Conservation (phyloP, 2,888 invertebrate genomes). For the Lissonota sp. region DNA sequence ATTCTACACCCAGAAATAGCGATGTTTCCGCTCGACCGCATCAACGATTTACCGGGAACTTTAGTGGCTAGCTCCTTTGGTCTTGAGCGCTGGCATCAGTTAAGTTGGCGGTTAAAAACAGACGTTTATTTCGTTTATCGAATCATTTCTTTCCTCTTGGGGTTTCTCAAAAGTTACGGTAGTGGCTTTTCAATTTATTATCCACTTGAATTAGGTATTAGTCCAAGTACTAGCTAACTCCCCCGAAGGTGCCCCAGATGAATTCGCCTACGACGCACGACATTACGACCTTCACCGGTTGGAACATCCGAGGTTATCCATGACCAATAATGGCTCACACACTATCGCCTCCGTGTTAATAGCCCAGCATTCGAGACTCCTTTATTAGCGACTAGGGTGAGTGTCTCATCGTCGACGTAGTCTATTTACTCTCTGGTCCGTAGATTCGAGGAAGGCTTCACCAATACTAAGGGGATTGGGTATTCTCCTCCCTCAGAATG, state of each 20-base stretch:
- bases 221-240: no score
- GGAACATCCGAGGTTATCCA: constrained; percentile 10
- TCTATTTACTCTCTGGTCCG: neutral
- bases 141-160: neutral
- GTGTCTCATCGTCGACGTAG: constrained; percentile 27
- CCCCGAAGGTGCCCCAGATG: neutral
- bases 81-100: neutral
- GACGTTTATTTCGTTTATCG: neutral
- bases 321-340: constrained; percentile 12
- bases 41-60: constrained; percentile 26
- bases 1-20: constrained; percentile 31
- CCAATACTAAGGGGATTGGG: constrained; percentile 27
- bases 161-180: neutral
- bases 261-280: constrained; percentile 4
- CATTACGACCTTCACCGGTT: neutral
- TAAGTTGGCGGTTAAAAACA: neutral
- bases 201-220: no score
- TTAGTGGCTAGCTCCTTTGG: constrained; percentile 7
- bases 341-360: constrained; percentile 57
- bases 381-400: constrained; percentile 56
- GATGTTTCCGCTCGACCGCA: constrained; percentile 39
- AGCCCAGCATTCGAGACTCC: constrained; percentile 52
- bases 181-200: neutral
- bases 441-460: constrained; percentile 21
- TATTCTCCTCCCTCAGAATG: no score